Evolutionary conservation across 2,113 vertebrate species (phyloP), one percentile per base, ranked within the genome.

Genomic region (Romanogobio albipinnatus): DNA sequence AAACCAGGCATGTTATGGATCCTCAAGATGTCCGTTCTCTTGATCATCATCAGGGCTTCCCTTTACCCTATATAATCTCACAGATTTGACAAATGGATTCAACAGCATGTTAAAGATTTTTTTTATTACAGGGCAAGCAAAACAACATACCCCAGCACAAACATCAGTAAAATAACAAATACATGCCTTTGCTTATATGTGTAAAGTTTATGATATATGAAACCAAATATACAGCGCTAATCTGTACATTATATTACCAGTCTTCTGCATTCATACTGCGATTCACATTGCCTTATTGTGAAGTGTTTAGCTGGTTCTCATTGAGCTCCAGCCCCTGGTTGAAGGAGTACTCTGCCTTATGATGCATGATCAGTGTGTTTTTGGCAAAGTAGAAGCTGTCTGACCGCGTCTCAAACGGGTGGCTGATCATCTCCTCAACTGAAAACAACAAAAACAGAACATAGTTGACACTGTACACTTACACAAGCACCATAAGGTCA

Each of bases 371-470:
- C 68, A 93, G 88, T 76, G 84, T 92, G 87, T 92, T 89, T 87
- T 93, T 92, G 59, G 91, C 90, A 22, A 94, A 94, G 92, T 93
- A 94, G 87, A 94, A 94, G 70, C 92, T 93, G 91, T 93, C 92
- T 1, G 93, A 93, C 17, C 89, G 88, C 0, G 90, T 92, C 86
- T 92, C 88, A 26, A 89, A 93, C 0, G 91, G 93, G 71, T 84
- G 90, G 59, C 83, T 68, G 14, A 93, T 93, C 91, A 94, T 94
- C 75, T 94, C 91, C 15, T 90, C 88, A 64, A 94, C 93, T 94
- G 87, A 39, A 86, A 77, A 15, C 77, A 82, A 39, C 85, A 73
- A 15, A 81, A 83, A 79, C 49, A 71, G 3, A 59, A 71, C 9
- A 43, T 68, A n/a, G 80, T 9, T 73, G 14, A 68, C 22, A 81